phyloP scores from a whole-genome alignment of 1,140 invertebrate species.

The Meteorus sp. region DNA sequence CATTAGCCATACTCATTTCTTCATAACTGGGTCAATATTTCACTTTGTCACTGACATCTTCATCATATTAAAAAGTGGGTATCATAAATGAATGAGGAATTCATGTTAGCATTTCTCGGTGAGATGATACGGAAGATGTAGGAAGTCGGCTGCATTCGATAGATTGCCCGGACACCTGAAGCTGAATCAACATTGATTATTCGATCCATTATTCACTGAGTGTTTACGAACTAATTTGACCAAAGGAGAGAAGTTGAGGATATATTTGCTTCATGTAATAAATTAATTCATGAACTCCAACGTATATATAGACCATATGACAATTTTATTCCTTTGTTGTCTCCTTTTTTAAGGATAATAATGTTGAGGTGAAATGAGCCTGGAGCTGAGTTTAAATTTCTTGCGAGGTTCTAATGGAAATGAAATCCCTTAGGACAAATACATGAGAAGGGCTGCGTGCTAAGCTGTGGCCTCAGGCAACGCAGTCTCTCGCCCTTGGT shows the following conservation, averaged over 20 bases:
- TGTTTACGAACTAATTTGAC: too few species aligned
- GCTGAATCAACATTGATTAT: too few species aligned
- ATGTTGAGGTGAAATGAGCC: background rate
- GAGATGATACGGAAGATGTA: too few species aligned
- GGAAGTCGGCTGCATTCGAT: too few species aligned
- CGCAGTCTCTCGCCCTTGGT: conserved; percentile 28
- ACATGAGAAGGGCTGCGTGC: conserved; percentile 22
- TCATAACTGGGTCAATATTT: background rate
- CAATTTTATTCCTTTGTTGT: too few species aligned
- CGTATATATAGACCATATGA: background rate
- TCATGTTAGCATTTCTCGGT: too few species aligned
- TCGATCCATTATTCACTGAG: too few species aligned
- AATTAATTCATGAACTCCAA: background rate
- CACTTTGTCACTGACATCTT: background rate
- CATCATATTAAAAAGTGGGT: too few species aligned
- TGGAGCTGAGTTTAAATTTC: conserved; percentile 19
- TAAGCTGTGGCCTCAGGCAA: conserved; percentile 34
- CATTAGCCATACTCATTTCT: too few species aligned
- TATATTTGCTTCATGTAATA: background rate
- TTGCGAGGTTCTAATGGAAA: conserved; percentile 44
- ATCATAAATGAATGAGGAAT: too few species aligned
- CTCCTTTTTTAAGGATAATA: background rate
- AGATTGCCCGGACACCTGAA: too few species aligned
- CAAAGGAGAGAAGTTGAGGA: too few species aligned
- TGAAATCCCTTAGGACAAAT: conserved; percentile 44